These are phyloP conservation scores for Chondrilla cf. caribensis DNA, from an alignment of 37 sponge, comb jelly and placozoan genomes.

Conservation along the genomic window DNA sequence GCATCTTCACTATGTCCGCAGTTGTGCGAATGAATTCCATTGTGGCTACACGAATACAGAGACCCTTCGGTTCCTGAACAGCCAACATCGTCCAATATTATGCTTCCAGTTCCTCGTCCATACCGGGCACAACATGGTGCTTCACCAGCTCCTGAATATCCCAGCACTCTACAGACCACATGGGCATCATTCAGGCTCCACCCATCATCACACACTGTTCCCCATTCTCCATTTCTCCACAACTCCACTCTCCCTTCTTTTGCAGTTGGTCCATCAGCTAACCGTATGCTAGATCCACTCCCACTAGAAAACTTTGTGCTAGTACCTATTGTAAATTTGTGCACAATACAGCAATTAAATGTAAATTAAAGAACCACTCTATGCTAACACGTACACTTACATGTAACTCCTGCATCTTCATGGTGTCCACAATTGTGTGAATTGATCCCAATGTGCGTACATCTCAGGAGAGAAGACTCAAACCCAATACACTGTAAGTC, in stretches of 20 bases:
- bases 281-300: not conserved
- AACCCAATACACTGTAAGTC: conserved; percentile 1
- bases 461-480: not conserved
- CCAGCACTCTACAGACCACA: conserved; percentile 23
- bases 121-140: not conserved
- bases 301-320: too few relatives aligned
- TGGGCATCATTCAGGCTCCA: conserved; percentile 17
- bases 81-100: conserved; percentile 22
- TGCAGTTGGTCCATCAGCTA: not conserved
- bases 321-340: too few relatives aligned
- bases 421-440: not conserved
- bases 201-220: conserved; percentile 32
- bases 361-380: too few relatives aligned
- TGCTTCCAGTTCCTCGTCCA: conserved; percentile 1
- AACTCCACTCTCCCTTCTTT: conserved; percentile 3
- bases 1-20: conserved; percentile 31
- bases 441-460: not conserved
- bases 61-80: conserved; percentile 20
- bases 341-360: too few relatives aligned
- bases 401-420: conserved; percentile 19
- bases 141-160: conserved; percentile 14
- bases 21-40: not conserved
- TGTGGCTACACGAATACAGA: not conserved
- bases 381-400: not conserved
- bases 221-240: conserved; percentile 20